Percentiles rank a stretch among this genome's conserved stretches.
Conservation (phyloP, 2,797 vertebrate species). For the Rhinella marina region DNA sequence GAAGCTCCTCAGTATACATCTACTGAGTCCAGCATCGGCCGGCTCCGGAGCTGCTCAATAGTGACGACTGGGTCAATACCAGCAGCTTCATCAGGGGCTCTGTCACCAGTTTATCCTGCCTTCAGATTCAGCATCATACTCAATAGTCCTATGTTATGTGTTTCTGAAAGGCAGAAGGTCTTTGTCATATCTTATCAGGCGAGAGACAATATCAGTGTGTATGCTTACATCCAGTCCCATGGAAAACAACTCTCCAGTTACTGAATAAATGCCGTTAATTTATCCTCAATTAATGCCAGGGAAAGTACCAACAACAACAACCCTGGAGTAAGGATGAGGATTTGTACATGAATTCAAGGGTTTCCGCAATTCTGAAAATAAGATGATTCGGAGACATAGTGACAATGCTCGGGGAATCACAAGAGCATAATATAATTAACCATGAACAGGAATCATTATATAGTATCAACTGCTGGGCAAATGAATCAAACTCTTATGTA, state of each 20-base stretch:
- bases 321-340: conserved; percentile 66
- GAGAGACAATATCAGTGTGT: neutral
- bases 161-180: neutral
- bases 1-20: no score
- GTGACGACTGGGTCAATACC: no score
- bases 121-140: neutral
- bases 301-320: conserved; percentile 66
- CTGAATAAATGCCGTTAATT: conserved; percentile 65
- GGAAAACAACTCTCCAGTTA: neutral
- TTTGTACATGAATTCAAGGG: neutral
- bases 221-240: neutral
- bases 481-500: no score
- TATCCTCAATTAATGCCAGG: conserved; percentile 79
- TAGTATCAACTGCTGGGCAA: no score
- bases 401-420: neutral
- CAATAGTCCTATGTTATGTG: neutral
- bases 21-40: no score
- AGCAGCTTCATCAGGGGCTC: no score
- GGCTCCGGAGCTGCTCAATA: no score
- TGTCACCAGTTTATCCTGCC: no score
- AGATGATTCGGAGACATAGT: no score
- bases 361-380: no score
- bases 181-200: no score
- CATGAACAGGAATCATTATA: no score
- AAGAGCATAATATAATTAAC: neutral